Conservation (phyloP, 2,888 invertebrate species). For the Aelia acuminata region DNA sequence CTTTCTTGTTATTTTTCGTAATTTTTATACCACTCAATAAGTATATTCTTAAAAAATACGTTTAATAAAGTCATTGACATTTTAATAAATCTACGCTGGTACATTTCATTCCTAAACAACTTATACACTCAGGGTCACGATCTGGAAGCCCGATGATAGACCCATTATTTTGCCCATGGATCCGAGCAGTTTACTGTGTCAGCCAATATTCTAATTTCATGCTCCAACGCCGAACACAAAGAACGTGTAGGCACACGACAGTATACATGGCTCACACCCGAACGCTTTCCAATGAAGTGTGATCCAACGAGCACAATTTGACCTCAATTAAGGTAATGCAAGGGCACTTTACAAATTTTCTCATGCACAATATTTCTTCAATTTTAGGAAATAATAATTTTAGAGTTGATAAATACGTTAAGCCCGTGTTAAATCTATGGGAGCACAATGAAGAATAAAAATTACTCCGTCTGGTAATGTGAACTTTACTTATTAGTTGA, state of each 20-base stretch:
- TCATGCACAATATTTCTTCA: too few species aligned
- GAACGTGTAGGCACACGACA: neutral
- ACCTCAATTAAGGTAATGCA: neutral
- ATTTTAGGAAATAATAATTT: too few species aligned
- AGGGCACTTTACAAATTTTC: neutral
- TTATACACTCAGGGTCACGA: neutral
- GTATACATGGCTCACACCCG: neutral
- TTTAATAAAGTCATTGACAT: too few species aligned
- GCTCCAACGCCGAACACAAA: constrained; percentile 7
- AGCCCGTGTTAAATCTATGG: too few species aligned
- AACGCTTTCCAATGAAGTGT: neutral
- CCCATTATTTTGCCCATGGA: neutral
- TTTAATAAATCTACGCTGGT: too few species aligned
- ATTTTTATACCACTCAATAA: too few species aligned
- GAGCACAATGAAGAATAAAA: too few species aligned
- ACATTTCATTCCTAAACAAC: neutral
- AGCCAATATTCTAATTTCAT: constrained; percentile 33
- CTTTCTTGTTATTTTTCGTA: too few species aligned
- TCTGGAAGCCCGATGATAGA: neutral
- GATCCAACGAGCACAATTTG: constrained; percentile 32
- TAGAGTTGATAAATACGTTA: too few species aligned
- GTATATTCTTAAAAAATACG: too few species aligned
- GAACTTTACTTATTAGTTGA: too few species aligned
- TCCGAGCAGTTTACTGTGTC: neutral
- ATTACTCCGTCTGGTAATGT: too few species aligned